Percentiles rank a stretch among this genome's conserved stretches.
These are phyloP conservation scores for Odontocerum albicorne DNA, from an alignment of 2,888 invertebrate species.

Conservation along the genomic window DNA sequence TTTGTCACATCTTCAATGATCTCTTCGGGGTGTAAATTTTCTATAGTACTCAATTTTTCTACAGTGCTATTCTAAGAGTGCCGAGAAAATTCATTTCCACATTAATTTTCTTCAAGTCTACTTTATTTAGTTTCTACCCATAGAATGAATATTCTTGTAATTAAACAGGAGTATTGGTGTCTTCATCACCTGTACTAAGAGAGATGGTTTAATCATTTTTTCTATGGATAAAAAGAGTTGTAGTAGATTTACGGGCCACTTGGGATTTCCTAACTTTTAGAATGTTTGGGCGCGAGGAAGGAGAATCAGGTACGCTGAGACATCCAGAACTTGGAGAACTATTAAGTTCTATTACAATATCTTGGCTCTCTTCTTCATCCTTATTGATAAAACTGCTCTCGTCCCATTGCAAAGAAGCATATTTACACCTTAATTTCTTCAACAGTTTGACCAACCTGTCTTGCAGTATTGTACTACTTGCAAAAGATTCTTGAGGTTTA, in stretches of 20 bases:
- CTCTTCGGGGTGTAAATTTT: constrained; percentile 1
- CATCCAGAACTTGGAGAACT: constrained; percentile 1
- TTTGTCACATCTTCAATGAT: background rate
- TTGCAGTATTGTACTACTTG: constrained; percentile 3
- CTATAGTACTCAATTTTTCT: constrained; percentile 6
- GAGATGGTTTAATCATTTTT: no score
- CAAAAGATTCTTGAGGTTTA: constrained; percentile 4
- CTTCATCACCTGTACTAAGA: no score
- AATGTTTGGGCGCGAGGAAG: background rate
- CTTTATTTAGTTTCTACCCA: background rate
- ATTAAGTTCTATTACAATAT: background rate
- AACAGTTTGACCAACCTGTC: constrained; percentile 15
- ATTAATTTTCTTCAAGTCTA: constrained; percentile 8
- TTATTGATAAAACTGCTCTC: constrained; percentile 4
- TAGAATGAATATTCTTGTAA: constrained; percentile 14
- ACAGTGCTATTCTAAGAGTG: background rate
- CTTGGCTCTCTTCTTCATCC: constrained; percentile 4
- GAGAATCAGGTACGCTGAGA: background rate
- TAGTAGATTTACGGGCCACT: constrained; percentile 57
- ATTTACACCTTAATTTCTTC: constrained; percentile 1
- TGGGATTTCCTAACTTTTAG: background rate
- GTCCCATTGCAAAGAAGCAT: background rate
- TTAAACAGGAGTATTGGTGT: no score
- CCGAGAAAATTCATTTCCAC: constrained; percentile 3
- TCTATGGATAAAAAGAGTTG: no score